Base-by-base conservation (phyloP, 2,888 invertebrate genomes). In the Aphrophora alni region DNA sequence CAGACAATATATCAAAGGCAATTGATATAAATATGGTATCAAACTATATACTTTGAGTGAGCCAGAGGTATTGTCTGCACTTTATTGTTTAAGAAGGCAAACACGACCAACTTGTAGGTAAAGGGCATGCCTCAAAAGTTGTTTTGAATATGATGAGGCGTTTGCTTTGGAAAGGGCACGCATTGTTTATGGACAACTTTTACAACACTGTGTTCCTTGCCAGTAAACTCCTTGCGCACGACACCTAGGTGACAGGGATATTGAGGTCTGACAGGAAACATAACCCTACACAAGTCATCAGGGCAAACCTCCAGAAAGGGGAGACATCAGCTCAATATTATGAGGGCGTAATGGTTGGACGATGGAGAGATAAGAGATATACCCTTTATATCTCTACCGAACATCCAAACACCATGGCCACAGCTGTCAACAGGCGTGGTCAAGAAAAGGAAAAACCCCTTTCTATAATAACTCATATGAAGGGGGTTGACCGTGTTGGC, bases 231-330 rank as follows among this genome's bases (percentile, higher is more conserved):
- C 26, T 44, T 24, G n/a, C 25, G 12, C 38, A 28, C 21, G 14
- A 84, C 25, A 85, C 86, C 33, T 87, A 88, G 81, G 87, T 86
- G 81, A 88, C 88, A n/a, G 88, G 88, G 24, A 87, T 86, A 0
- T 82, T 88, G 27, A 85, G 84, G 27, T 51, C 82, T 21, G 84
- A 85, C 76, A 77, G 84, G 26, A 80, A 75, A 71, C 33, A 12
- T 14, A 73, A 69, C 24, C 24, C 24, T 3, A 26, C 7, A 21
- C 2, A 69, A 21, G 12, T 21, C 1, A 14, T 14, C 10, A 21
- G 2, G 24, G 24, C n/a, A 2, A 69, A 69, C 10, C 33, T 82
- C 5, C 72, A 72, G 21, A 81, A 80, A 26, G 82, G 77, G 14
- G 78, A 82, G 10, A 80, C 72, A 3, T 8, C n/a, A n/a, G 44